Percentiles rank a stretch among this genome's conserved stretches.
phyloP scores from a whole-genome alignment of 30 jellyfish, hydroid and myxozoan genomes.

The Aurelia coerulea region DNA sequence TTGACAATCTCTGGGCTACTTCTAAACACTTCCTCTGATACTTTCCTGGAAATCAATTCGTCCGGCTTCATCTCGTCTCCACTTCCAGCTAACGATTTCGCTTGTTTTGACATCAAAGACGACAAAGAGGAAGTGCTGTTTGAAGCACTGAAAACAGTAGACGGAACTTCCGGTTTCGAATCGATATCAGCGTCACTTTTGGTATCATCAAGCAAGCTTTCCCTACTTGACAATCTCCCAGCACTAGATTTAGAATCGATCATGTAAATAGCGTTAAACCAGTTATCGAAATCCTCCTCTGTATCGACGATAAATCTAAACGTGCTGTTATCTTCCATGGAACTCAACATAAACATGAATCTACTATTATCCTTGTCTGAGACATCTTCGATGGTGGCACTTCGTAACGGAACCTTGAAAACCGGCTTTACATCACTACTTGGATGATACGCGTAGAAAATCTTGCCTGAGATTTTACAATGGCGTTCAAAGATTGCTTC shows the following conservation, averaged over 20 bases:
- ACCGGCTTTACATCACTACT: conserved; percentile 82
- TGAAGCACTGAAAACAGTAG: conserved; percentile 26
- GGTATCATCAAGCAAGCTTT: conserved; percentile 68
- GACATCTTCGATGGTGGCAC: conserved; percentile 87
- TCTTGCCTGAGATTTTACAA: conserved; percentile 95
- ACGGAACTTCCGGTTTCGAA: conserved; percentile 11
- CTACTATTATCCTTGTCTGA: conserved; percentile 45
- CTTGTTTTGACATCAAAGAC: conserved; percentile 47
- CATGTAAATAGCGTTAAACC: conserved; percentile 86
- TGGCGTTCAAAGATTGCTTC: conserved; percentile 51
- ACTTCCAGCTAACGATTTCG: conserved; percentile 49
- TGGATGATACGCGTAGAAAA: conserved; percentile 75
- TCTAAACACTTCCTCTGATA: conserved; percentile 60
- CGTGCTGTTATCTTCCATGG: conserved; percentile 73
- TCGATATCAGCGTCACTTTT: conserved; percentile 50
- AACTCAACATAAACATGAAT: conserved; percentile 62
- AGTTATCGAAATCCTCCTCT: conserved; percentile 80
- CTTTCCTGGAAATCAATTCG: conserved; percentile 25
- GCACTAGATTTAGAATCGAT: conserved; percentile 45
- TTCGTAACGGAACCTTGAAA: conserved; percentile 91
- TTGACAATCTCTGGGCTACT: conserved; percentile 40
- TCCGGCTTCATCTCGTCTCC: conserved; percentile 52
- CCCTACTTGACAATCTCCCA: conserved; percentile 61
- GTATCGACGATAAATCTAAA: conserved; percentile 64
- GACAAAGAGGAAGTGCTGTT: conserved; percentile 62